These are phyloP conservation scores for Epizoanthus stellaris DNA, from an alignment of 92 coral and sea anemone species.

Conservation along the genomic window DNA sequence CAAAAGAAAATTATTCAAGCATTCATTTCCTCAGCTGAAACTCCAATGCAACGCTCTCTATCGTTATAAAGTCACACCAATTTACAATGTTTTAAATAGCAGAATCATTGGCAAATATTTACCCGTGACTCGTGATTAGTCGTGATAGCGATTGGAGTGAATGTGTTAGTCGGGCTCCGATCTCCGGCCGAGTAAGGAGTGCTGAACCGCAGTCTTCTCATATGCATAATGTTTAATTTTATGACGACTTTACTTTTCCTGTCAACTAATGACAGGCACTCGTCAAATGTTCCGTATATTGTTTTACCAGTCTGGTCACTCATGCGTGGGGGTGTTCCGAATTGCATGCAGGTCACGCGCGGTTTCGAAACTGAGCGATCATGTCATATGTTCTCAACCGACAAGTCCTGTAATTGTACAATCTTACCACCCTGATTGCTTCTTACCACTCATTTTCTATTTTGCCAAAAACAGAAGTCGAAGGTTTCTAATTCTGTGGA, in stretches of 20 bases:
- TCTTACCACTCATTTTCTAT: too few species aligned
- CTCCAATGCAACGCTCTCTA: conserved; percentile 1
- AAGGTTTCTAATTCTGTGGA: too few species aligned
- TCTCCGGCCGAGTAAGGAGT: not conserved
- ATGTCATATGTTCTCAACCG: too few species aligned
- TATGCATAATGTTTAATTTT: not conserved
- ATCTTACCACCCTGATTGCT: too few species aligned
- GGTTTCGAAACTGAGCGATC: too few species aligned
- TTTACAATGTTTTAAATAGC: not conserved
- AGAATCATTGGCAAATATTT: conserved; percentile 7
- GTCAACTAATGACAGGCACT: conserved; percentile 18
- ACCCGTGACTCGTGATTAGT: conserved; percentile 21
- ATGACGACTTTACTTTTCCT: conserved; percentile 15
- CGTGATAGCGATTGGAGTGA: not conserved
- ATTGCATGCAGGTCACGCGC: conserved; percentile 12
- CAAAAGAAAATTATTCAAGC: conserved; percentile 15
- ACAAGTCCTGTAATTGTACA: too few species aligned
- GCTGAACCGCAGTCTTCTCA: not conserved
- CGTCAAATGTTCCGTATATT: not conserved
- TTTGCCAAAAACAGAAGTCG: too few species aligned
- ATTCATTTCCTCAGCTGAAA: conserved; percentile 29
- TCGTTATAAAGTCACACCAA: conserved; percentile 37
- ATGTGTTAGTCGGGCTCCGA: not conserved
- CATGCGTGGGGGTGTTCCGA: not conserved
- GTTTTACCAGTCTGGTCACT: not conserved